phyloP scores from a whole-genome alignment of 35 echinoderm and acorn worm genomes.

The Ophioderma brevispina region DNA sequence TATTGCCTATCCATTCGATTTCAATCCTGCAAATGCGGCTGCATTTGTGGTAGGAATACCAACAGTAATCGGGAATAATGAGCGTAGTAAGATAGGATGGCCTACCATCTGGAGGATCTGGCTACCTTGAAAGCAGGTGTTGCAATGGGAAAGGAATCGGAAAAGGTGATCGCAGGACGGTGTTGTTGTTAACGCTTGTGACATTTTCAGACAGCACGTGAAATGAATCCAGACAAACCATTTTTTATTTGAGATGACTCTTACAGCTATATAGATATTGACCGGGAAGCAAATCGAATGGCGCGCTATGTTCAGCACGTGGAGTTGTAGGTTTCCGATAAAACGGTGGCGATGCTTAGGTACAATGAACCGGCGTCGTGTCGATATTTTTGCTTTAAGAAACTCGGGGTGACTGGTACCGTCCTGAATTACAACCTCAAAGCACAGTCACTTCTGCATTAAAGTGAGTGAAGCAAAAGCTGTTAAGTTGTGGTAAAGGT shows the following conservation, averaged over 20 bases:
- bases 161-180: background rate
- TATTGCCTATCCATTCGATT: background rate
- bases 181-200: conserved; percentile 31
- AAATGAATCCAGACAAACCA: conserved; percentile 48
- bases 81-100: conserved; percentile 20
- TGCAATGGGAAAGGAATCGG: background rate
- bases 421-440: conserved; percentile 76
- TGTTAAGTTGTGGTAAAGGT: conserved; percentile 70
- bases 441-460: conserved; percentile 63
- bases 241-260: conserved; percentile 61
- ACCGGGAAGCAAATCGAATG: conserved; percentile 63
- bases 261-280: conserved; percentile 65
- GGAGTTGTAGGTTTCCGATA: conserved; percentile 1
- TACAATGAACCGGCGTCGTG: conserved; percentile 69
- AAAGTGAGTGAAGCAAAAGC: conserved; percentile 56
- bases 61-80: background rate
- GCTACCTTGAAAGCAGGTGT: background rate
- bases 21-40: background rate
- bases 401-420: conserved; percentile 61
- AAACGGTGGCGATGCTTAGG: conserved; percentile 79
- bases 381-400: conserved; percentile 70
- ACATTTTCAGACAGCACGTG: conserved; percentile 63
- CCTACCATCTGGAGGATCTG: conserved; percentile 13
- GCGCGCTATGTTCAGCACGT: conserved; percentile 42
- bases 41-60: background rate